Conservation (phyloP, 2,888 invertebrate species). For the Melinaea marsaeus region DNA sequence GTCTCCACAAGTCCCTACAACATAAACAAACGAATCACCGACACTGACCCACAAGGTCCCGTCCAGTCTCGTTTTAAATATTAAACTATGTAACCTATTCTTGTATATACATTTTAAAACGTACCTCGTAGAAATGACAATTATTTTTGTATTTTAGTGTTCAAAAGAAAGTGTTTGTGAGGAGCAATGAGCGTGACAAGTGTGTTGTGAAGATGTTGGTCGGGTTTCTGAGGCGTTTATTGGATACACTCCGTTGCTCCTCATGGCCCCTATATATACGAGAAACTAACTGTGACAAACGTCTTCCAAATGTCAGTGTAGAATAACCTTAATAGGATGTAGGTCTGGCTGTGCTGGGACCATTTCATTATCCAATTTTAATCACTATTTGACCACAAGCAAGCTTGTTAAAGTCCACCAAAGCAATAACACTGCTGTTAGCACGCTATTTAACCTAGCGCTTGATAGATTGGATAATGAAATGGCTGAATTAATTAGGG, state of each 20-base stretch:
- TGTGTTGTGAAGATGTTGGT: constrained; percentile 50
- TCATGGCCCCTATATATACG: constrained; percentile 47
- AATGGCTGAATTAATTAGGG: constrained; percentile 21
- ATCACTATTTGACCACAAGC: too few species aligned
- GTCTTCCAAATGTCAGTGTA: constrained; percentile 7
- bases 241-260: constrained; percentile 63
- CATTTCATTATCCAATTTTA: too few species aligned
- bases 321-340: constrained; percentile 17
- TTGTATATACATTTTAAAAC: constrained; percentile 9
- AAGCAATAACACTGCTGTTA: too few species aligned
- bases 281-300: constrained; percentile 9
- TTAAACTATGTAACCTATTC: constrained; percentile 3
- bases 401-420: too few species aligned
- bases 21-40: constrained; percentile 67
- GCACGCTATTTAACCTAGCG: too few species aligned
- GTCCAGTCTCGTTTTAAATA: constrained; percentile 31
- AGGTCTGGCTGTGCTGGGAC: constrained; percentile 39
- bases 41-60: constrained; percentile 58
- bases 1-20: constrained; percentile 43
- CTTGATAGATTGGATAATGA: too few species aligned
- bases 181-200: constrained; percentile 60
- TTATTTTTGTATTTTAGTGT: constrained; percentile 42
- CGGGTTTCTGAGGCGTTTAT: constrained; percentile 55
- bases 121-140: constrained; percentile 22
- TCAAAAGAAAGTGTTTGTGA: constrained; percentile 69